phyloP scores from a whole-genome alignment of 2,797 vertebrate genomes.

The Myotis daubentonii region DNA sequence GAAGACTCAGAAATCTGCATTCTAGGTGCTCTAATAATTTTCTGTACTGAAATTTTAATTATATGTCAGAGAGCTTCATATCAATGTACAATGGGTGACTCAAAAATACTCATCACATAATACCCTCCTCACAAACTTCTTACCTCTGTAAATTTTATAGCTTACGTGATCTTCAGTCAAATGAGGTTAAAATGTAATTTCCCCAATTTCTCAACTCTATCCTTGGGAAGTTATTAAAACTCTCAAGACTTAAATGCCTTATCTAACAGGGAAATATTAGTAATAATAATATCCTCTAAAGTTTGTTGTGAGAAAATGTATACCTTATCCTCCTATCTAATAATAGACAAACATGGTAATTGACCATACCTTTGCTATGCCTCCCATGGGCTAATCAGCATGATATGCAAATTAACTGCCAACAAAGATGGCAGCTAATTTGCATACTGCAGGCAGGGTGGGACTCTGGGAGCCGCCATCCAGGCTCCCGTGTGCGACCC shows the following conservation, averaged over 20 bases:
- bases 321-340: background rate
- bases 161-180: background rate
- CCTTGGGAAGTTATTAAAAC: background rate
- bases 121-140: background rate
- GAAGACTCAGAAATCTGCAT: background rate
- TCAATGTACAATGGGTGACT: background rate
- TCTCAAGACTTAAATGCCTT: background rate
- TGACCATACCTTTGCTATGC: too few species aligned
- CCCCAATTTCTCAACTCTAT: background rate
- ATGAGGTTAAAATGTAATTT: background rate
- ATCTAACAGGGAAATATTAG: background rate
- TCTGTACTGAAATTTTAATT: background rate
- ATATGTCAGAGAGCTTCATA: background rate
- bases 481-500: too few species aligned
- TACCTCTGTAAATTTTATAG: background rate
- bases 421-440: too few species aligned
- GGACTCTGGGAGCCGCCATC: too few species aligned
- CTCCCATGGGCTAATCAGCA: too few species aligned
- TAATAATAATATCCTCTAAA: background rate
- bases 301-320: background rate
- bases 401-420: too few species aligned
- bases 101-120: background rate
- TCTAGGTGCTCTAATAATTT: background rate
- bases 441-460: too few species aligned
- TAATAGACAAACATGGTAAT: too few species aligned